phyloP scores from a whole-genome alignment of 1,140 invertebrate species.

The Colletes latitarsis region DNA sequence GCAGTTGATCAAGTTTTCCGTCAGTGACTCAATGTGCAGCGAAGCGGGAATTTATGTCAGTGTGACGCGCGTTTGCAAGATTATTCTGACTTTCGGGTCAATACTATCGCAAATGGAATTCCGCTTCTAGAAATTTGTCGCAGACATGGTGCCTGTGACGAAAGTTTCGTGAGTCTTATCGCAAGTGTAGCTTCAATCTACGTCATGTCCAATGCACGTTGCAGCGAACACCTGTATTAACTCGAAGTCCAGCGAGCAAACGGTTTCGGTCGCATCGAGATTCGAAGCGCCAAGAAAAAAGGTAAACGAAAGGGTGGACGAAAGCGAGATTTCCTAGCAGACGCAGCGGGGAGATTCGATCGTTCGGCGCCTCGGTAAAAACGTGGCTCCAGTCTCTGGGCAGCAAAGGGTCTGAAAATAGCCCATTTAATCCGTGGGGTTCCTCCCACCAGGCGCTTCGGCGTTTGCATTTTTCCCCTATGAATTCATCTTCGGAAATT shows the following conservation, averaged over 20 bases:
- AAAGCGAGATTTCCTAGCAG: neutral
- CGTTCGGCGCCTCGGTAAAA: conserved; percentile 38
- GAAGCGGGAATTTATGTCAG: too few species aligned
- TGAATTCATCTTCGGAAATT: conserved; percentile 78
- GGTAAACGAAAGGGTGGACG: neutral
- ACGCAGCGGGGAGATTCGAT: conserved; percentile 20
- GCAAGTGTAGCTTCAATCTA: too few species aligned
- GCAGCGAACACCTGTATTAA: too few species aligned
- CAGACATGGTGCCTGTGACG: too few species aligned
- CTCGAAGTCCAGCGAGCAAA: neutral
- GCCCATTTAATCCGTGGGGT: conserved; percentile 71
- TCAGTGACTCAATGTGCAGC: too few species aligned
- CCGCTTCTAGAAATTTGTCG: too few species aligned
- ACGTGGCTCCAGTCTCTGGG: conserved; percentile 25
- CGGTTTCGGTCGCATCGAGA: neutral
- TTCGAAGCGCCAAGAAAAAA: neutral
- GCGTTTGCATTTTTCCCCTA: conserved; percentile 76
- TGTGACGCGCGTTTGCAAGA: too few species aligned
- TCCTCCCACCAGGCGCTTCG: conserved; percentile 73
- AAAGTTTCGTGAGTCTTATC: too few species aligned
- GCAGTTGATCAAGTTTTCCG: too few species aligned
- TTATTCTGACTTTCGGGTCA: too few species aligned
- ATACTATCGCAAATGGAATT: too few species aligned
- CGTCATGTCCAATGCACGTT: too few species aligned
- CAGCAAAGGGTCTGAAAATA: conserved; percentile 66